Evolutionary conservation across 1,140 invertebrate genomes (phyloP).

Genomic region (Nomia melanderi): DNA sequence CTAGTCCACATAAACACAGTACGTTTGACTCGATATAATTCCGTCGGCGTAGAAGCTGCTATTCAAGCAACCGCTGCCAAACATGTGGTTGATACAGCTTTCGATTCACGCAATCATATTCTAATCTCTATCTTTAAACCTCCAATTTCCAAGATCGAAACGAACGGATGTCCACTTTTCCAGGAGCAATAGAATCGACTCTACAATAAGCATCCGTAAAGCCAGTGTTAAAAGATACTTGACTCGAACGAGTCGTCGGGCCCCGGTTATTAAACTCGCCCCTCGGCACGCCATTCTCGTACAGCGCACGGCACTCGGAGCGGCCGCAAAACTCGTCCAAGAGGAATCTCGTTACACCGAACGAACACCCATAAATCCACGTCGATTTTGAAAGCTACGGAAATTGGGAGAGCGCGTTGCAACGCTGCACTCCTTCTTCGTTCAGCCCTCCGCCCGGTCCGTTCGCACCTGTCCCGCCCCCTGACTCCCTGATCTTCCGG

Average conservation of each 20-base stretch:
- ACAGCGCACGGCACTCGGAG: conserved; percentile 13
- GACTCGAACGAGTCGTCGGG: neutral
- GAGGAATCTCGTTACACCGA: conserved; percentile 60
- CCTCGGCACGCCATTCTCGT: neutral
- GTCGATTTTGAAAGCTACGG: conserved; percentile 65
- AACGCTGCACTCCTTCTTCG: neutral
- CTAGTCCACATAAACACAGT: too few species aligned
- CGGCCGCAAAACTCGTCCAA: conserved; percentile 43
- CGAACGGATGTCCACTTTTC: too few species aligned
- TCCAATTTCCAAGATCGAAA: too few species aligned
- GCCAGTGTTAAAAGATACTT: conserved; percentile 48
- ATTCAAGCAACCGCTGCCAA: too few species aligned
- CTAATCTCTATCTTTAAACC: too few species aligned
- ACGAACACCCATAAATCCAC: conserved; percentile 61
- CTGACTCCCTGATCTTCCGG: neutral
- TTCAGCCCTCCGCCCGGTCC: conserved; percentile 29
- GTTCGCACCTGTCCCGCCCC: too few species aligned
- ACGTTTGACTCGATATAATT: too few species aligned
- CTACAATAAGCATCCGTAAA: too few species aligned
- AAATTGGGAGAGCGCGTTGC: conserved; percentile 62
- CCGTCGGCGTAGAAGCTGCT: too few species aligned
- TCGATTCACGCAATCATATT: too few species aligned
- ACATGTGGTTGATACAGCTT: too few species aligned
- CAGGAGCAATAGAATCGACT: too few species aligned
- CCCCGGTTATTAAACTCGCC: conserved; percentile 9